Evolutionary conservation across 2,888 invertebrate species (phyloP).

Genomic region (Heliconius aoede): DNA sequence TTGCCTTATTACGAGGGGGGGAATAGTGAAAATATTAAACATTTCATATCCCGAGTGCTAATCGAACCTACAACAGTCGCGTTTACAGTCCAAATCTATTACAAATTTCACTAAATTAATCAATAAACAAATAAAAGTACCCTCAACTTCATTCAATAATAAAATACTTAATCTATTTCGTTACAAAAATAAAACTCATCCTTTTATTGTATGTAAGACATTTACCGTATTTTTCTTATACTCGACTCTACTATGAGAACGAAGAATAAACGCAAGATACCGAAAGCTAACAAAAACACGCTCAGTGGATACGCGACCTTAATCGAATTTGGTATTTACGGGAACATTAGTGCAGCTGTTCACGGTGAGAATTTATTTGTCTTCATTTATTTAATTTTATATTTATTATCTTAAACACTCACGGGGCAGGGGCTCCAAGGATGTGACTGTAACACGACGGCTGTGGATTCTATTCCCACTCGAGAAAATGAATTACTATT

Average conservation of each 20-base stretch:
- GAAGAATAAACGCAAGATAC: conserved; percentile 43
- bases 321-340: conserved; percentile 67
- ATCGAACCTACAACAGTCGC: background rate
- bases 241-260: conserved; percentile 39
- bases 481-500: too few relatives aligned
- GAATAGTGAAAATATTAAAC: background rate
- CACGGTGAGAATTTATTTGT: conserved; percentile 36
- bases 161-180: background rate
- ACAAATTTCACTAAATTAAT: background rate
- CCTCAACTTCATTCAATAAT: background rate
- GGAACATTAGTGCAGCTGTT: conserved; percentile 53
- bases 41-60: background rate
- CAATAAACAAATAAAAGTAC: background rate
- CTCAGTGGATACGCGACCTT: conserved; percentile 60
- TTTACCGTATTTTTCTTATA: conserved; percentile 36
- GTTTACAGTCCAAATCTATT: background rate
- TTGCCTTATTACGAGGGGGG: too few relatives aligned
- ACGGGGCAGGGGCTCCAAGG: too few relatives aligned
- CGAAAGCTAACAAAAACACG: conserved; percentile 60
- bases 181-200: background rate
- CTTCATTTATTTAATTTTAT: background rate
- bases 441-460: too few relatives aligned
- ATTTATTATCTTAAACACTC: too few relatives aligned
- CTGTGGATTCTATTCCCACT: too few relatives aligned
- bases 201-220: background rate